Evolutionary conservation across 30 jellyfish, hydroid and myxozoan species (phyloP).

Genomic region (Nemopilema nomurai): DNA sequence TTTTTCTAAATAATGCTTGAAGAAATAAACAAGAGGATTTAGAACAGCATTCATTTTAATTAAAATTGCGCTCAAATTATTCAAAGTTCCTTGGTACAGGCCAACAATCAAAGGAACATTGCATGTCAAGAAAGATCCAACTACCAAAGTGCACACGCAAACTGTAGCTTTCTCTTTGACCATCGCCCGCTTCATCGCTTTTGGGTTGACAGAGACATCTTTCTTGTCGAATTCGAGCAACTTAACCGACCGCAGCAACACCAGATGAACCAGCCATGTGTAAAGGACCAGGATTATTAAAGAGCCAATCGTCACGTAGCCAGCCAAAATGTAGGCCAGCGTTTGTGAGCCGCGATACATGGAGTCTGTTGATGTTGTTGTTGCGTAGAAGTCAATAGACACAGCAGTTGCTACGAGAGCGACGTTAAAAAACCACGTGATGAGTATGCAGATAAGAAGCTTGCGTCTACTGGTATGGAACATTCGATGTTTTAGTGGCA

Average conservation of each 20-base stretch:
- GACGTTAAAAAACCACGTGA: background rate
- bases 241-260: slow-evolving; percentile 6
- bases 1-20: slow-evolving; percentile 34
- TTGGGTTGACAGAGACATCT: background rate
- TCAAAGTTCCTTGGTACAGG: background rate
- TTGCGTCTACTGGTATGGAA: background rate
- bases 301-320: background rate
- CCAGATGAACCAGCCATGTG: slow-evolving; percentile 13
- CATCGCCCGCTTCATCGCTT: background rate
- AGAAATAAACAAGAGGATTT: slow-evolving; percentile 42
- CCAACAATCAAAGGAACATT: slow-evolving; percentile 3
- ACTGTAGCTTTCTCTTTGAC: slow-evolving; percentile 29
- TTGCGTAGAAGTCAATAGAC: background rate
- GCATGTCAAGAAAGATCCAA: background rate
- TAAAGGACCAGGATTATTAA: background rate
- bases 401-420: background rate
- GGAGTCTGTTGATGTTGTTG: background rate
- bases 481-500: background rate
- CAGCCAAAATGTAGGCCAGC: background rate
- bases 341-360: background rate
- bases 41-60: background rate
- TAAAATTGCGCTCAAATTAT: background rate
- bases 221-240: slow-evolving; percentile 13
- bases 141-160: slow-evolving; percentile 5
- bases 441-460: background rate